Conservation (phyloP, 2,888 invertebrate species). For the Elgonia sp. region DNA sequence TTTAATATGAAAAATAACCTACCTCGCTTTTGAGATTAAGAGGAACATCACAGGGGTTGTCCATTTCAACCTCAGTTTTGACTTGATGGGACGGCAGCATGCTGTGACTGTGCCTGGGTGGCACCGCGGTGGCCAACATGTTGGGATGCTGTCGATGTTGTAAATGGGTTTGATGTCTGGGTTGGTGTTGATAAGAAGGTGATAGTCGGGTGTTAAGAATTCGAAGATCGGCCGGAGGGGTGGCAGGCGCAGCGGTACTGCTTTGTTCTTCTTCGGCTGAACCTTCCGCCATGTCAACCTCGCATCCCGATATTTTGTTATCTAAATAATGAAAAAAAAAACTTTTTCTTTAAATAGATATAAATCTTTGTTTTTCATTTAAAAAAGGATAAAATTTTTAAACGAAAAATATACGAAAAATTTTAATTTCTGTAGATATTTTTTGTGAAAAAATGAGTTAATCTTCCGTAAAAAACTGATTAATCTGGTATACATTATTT, state of each 20-base stretch:
- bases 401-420: too few relatives aligned
- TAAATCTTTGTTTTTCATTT: too few relatives aligned
- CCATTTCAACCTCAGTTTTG: conserved; percentile 85
- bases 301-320: conserved; percentile 92
- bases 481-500: too few relatives aligned
- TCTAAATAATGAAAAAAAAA: conserved; percentile 87
- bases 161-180: conserved; percentile 84
- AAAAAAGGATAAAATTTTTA: too few relatives aligned
- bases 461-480: too few relatives aligned
- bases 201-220: conserved; percentile 87
- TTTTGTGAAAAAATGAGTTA: too few relatives aligned
- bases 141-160: conserved; percentile 84
- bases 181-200: conserved; percentile 84
- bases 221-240: conserved; percentile 87
- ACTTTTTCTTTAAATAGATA: background rate
- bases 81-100: conserved; percentile 85
- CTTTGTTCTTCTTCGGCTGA: conserved; percentile 89
- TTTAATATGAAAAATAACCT: background rate
- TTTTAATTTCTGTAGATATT: too few relatives aligned
- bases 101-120: conserved; percentile 85
- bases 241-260: conserved; percentile 88
- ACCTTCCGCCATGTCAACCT: conserved; percentile 95
- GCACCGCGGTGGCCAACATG: conserved; percentile 86
- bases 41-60: conserved; percentile 86
- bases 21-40: conserved; percentile 87